These are phyloP conservation scores for Azorinus chamasolen DNA, from an alignment of 2,888 invertebrate species.

Conservation along the genomic window DNA sequence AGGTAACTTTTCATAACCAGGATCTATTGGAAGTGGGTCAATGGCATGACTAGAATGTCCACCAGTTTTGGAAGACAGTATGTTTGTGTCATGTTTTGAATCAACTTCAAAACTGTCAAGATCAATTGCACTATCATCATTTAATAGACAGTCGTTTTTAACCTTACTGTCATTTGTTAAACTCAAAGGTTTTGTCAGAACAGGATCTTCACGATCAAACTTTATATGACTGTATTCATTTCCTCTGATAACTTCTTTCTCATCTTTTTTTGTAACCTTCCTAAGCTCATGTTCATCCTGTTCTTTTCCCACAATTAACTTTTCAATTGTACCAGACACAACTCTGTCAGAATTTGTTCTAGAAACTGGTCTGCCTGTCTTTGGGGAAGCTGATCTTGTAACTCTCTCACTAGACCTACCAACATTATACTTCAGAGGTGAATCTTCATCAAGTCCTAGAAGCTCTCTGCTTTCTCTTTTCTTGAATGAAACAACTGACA, in stretches of 20 bases:
- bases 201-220: constrained; percentile 44
- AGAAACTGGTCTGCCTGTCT: constrained; percentile 18
- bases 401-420: constrained; percentile 24
- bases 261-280: not conserved
- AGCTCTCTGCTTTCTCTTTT: constrained; percentile 44
- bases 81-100: not conserved
- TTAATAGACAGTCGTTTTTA: constrained; percentile 28
- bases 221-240: constrained; percentile 56
- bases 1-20: constrained; percentile 33
- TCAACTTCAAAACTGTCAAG: constrained; percentile 33
- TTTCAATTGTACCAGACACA: not conserved
- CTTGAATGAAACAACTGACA: constrained; percentile 53
- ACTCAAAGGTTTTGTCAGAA: constrained; percentile 10
- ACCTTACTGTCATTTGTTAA: not conserved
- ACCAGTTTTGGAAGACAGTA: not conserved
- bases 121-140: constrained; percentile 61
- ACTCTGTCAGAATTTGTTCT: constrained; percentile 30
- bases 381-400: constrained; percentile 32
- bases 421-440: constrained; percentile 17
- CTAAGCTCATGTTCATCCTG: constrained; percentile 15
- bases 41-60: not conserved
- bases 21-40: constrained; percentile 21
- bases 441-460: constrained; percentile 20
- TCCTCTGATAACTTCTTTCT: constrained; percentile 3
- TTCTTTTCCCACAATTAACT: not conserved